phyloP scores from a whole-genome alignment of 2,797 vertebrate species.

The Erpetoichthys calabaricus region DNA sequence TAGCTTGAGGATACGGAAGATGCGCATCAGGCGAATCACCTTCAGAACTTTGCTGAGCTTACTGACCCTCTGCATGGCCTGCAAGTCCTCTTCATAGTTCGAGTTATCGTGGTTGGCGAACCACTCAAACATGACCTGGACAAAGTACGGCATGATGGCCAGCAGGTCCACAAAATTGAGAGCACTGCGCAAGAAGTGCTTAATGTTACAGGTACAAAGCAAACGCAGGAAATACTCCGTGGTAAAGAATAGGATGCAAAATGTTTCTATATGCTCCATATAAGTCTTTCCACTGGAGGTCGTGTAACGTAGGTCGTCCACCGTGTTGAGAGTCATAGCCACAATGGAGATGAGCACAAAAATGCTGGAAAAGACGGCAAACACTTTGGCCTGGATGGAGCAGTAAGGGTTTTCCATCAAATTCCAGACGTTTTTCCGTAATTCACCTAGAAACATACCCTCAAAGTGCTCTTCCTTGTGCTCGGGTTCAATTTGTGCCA shows the following conservation, averaged over 20 bases:
- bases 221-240: conserved; percentile 69
- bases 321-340: conserved; percentile 78
- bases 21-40: conserved; percentile 76
- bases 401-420: conserved; percentile 80
- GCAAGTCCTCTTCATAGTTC: conserved; percentile 61
- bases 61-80: conserved; percentile 68
- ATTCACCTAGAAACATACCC: conserved; percentile 49
- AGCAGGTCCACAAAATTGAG: conserved; percentile 77
- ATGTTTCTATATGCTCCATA: conserved; percentile 70
- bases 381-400: conserved; percentile 65
- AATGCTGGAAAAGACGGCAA: conserved; percentile 71
- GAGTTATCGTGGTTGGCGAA: conserved; percentile 45
- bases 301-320: conserved; percentile 60
- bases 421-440: conserved; percentile 65
- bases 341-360: conserved; percentile 79
- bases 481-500: conserved; percentile 65
- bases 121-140: conserved; percentile 67
- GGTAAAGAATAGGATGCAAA: conserved; percentile 76
- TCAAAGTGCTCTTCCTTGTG: conserved; percentile 49
- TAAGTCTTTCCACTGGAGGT: conserved; percentile 54
- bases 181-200: conserved; percentile 61
- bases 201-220: conserved; percentile 59
- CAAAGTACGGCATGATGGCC: conserved; percentile 77
- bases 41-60: conserved; percentile 83
- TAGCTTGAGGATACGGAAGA: conserved; percentile 81